Base-by-base conservation (phyloP, 1,140 invertebrate genomes). In the Euglossa dilemma region DNA sequence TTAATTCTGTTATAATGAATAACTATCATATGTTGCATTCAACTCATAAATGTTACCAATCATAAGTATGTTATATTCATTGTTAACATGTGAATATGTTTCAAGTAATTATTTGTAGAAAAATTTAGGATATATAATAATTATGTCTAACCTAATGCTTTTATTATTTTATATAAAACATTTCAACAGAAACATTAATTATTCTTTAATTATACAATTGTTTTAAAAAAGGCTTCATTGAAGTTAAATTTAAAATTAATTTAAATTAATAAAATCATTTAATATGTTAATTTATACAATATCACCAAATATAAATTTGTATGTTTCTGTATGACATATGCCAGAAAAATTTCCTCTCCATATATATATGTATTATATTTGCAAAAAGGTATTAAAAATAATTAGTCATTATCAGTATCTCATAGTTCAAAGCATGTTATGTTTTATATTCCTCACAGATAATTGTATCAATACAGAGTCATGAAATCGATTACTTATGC, bases 11-110 rank as follows among this genome's bases (percentile, higher is more conserved):
- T n/a, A 56, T 69, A n/a, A 78, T 36, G 12, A 70, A 45, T 77
- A 61, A 52, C n/a, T 78, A 2, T 82, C 54, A 43, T 50, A 76
- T 67, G 45, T 67, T 76, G 28, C 63, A 76, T 59, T 50, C 25
- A 76, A 57, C 56, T 82, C 23, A 67, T 28, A 59, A 6, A 82
- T 47, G 45, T 82, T 82, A 76, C 56, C n/a, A 57, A 50, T 82
- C 50, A 50, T 64, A 43, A 63, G 28, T 75, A 43, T 36, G 43
- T 81, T 81, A 81, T 67, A 67, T 76, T 57, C 9, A 81, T 76
- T 76, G 25, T 82, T 69, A 75, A 69, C 16, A 56, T 47, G 45
- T 67, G 63, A 67, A 59, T 54, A 82, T 43, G 11, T 57, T 76
- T 69, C 18, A 76, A 36, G 43, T 23, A 28, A 57, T 76, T 18